Evolutionary conservation across 2,113 vertebrate genomes (phyloP).

Genomic region (Colossoma macropomum): DNA sequence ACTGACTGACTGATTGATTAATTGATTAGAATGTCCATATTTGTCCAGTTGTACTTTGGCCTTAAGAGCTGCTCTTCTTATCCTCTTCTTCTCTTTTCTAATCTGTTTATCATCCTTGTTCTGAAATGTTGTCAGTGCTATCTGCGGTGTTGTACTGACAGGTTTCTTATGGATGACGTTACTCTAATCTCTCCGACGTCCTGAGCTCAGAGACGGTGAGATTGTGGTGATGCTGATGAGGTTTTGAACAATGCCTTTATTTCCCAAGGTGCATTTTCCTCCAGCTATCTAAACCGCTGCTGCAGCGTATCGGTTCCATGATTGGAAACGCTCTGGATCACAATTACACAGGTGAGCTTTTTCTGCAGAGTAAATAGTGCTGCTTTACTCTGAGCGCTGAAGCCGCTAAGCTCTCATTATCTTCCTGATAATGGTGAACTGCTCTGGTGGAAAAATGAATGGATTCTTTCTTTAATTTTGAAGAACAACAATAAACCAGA

Average conservation of each 20-base stretch:
- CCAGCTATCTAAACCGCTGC: slow-evolving; percentile 8
- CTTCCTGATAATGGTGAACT: not conserved
- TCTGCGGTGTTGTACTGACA: not conserved
- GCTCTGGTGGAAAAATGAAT: not conserved
- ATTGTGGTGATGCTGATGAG: not conserved
- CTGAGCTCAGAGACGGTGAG: not conserved
- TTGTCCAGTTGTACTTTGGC: no score
- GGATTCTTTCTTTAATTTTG: not conserved
- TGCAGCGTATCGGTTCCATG: slow-evolving; percentile 12
- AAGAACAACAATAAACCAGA: not conserved
- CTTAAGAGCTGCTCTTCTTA: no score
- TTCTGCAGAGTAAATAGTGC: no score
- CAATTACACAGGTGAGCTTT: slow-evolving; percentile 3
- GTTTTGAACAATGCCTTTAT: slow-evolving; percentile 25
- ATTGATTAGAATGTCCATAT: no score
- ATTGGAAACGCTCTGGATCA: slow-evolving; percentile 20
- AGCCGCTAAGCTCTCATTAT: not conserved
- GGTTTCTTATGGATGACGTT: not conserved
- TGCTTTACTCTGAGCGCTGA: not conserved
- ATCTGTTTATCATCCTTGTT: no score
- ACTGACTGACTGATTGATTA: no score
- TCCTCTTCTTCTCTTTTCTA: no score
- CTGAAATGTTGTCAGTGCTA: not conserved
- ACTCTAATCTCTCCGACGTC: not conserved
- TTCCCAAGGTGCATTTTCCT: slow-evolving; percentile 14